Conservation (phyloP, 2,888 invertebrate species). For the Eupithecia inturbata region DNA sequence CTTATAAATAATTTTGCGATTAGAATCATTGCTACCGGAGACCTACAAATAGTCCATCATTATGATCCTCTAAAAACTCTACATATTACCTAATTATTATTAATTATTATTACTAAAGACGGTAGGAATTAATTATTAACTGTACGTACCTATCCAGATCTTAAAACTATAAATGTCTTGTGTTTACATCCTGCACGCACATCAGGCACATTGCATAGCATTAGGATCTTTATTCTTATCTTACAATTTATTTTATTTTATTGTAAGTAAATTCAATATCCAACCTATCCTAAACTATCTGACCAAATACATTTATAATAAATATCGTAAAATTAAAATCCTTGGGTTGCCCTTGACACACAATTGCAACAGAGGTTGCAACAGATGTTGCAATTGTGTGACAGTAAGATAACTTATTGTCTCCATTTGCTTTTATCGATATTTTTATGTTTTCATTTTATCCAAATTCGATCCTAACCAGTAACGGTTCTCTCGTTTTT, state of each 20-base stretch:
- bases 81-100: too few relatives aligned
- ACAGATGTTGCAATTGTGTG: too few relatives aligned
- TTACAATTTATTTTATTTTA: neutral
- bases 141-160: too few relatives aligned
- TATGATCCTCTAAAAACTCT: too few relatives aligned
- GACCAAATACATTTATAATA: neutral
- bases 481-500: neutral
- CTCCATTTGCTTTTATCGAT: neutral
- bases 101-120: too few relatives aligned
- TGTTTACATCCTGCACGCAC: neutral
- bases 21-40: too few relatives aligned
- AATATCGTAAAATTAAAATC: neutral
- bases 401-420: neutral
- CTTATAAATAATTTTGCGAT: too few relatives aligned
- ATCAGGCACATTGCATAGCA: neutral
- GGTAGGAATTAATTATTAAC: too few relatives aligned
- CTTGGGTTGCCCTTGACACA: slow-evolving; percentile 4
- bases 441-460: slow-evolving; percentile 3
- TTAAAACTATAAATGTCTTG: neutral
- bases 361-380: too few relatives aligned
- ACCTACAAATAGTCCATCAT: too few relatives aligned
- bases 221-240: neutral
- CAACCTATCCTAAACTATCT: too few relatives aligned
- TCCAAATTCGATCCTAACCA: neutral
- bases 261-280: slow-evolving; percentile 2